Evolutionary conservation across 2,797 vertebrate species (phyloP), one percentile per base, ranked within the genome.

Genomic region (Catharus ustulatus): DNA sequence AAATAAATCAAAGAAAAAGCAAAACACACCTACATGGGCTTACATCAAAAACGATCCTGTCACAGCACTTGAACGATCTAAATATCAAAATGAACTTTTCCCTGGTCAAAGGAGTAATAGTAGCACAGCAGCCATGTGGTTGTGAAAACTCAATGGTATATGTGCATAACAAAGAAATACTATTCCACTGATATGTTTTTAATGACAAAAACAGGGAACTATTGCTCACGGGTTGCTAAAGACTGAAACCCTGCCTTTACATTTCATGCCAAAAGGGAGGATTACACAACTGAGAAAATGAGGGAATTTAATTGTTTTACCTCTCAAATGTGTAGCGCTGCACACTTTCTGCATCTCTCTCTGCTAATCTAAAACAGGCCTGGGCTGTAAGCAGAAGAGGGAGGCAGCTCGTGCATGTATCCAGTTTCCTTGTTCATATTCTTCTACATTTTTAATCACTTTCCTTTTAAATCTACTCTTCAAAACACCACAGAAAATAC

Each of bases 371-470:
- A 22, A 49, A 87, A 84, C 57, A 88, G 87, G 74, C 81, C 88
- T 89, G 76, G 79, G 82, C 58, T 43, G 20, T 29, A 89, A 78
- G 51, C 62, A 89, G 73, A 66, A 79, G 19, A 73, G 62, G 15
- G 45, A 82, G 57, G 74, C 73, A 95, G 79, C 62, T 71, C 74
- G 58, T 21, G 5, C 46, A 45, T 40, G 58, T 79, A 95, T 96
- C 92, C 78, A 46, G 40, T 96, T 96, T 94, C 94, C 78, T 87
- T 72, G 55, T 92, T 92, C 78, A 90, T 93, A 93, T 76, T 89
- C 82, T 93, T 91, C 38, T 95, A 93, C 93, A 96, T 97, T 96
- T 97, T 96, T 94, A 95, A 96, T 96, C 71, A 88, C 69, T 68
- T 88, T 88, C 77, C 67, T 84, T 96, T 96, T 80, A 92, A 88